Evolutionary conservation across 2,113 vertebrate genomes (phyloP).

Genomic region (Thamnaconus septentrionalis): DNA sequence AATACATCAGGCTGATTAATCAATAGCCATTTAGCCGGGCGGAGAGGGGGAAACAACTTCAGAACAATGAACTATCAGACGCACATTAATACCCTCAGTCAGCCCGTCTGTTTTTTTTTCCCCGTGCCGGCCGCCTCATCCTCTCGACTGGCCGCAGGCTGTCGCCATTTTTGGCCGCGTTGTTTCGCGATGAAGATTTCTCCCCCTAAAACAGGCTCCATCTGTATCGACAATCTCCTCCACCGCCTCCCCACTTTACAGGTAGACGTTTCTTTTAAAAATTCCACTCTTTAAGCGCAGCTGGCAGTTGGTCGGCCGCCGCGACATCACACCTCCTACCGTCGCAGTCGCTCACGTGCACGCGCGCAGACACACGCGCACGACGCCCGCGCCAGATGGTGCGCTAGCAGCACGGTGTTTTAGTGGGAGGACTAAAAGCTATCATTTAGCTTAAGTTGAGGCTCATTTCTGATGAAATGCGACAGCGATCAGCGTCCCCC

Average conservation of each 20-base stretch:
- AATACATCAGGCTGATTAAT: slow-evolving; percentile 75
- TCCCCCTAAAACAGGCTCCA: no score
- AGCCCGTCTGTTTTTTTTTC: slow-evolving; percentile 44
- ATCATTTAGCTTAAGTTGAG: slow-evolving; percentile 54
- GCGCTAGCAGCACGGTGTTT: slow-evolving; percentile 33
- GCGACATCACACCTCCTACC: slow-evolving; percentile 60
- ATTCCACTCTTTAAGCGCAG: slow-evolving; percentile 34
- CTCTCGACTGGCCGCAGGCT: no score
- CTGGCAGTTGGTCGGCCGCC: slow-evolving; percentile 52
- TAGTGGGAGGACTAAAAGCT: slow-evolving; percentile 50
- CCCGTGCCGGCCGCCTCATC: background rate
- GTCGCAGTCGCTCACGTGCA: slow-evolving; percentile 45
- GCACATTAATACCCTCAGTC: slow-evolving; percentile 62
- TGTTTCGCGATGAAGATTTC: no score
- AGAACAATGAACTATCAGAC: slow-evolving; percentile 72
- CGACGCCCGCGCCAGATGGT: slow-evolving; percentile 47
- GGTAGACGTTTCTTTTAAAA: slow-evolving; percentile 42
- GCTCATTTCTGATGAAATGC: slow-evolving; percentile 33
- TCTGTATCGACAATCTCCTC: no score
- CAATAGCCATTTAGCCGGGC: slow-evolving; percentile 73
- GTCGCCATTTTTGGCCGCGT: no score
- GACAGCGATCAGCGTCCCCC: background rate
- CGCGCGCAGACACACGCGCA: slow-evolving; percentile 18
- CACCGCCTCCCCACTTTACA: slow-evolving; percentile 1
- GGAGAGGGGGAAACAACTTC: slow-evolving; percentile 69